Conservation (phyloP, 2,797 vertebrate genomes). For the Myotis myotis region DNA sequence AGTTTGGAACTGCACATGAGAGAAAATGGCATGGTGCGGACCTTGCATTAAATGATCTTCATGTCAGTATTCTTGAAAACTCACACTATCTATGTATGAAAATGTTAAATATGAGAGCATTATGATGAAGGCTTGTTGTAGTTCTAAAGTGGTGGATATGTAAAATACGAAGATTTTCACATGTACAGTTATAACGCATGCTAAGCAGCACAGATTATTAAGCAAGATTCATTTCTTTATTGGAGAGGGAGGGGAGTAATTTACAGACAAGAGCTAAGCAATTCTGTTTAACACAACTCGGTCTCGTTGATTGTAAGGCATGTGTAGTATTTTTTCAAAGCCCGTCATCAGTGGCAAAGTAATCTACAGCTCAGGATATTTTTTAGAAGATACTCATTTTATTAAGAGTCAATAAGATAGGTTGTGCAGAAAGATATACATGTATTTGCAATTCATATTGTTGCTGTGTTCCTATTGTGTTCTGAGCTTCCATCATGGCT, state of each 20-base stretch:
- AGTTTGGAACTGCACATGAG: constrained; percentile 58
- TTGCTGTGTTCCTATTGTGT: constrained; percentile 82
- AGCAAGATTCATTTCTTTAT: constrained; percentile 69
- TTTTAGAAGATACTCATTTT: constrained; percentile 83
- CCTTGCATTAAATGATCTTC: constrained; percentile 37
- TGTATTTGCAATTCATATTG: constrained; percentile 87
- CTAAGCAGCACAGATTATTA: constrained; percentile 59
- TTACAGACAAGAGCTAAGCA: constrained; percentile 73
- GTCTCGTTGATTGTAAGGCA: constrained; percentile 76
- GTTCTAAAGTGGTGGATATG: constrained; percentile 41
- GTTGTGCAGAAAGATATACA: constrained; percentile 75
- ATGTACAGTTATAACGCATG: constrained; percentile 59
- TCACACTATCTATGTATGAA: constrained; percentile 34
- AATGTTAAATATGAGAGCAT: constrained; percentile 67
- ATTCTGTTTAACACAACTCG: constrained; percentile 73
- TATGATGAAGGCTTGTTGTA: constrained; percentile 63
- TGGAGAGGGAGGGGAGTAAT: constrained; percentile 69
- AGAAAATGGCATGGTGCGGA: constrained; percentile 41
- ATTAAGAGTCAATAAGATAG: constrained; percentile 82
- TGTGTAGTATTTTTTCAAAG: constrained; percentile 75
- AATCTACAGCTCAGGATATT: constrained; percentile 81
- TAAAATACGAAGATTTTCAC: constrained; percentile 67
- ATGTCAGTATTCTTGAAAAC: constrained; percentile 67
- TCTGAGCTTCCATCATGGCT: constrained; percentile 79
- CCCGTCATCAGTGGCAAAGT: constrained; percentile 78